Percentiles rank a stretch among this genome's conserved stretches.
Conservation (phyloP, 2,888 invertebrate genomes). For the Athrips mouffetella region DNA sequence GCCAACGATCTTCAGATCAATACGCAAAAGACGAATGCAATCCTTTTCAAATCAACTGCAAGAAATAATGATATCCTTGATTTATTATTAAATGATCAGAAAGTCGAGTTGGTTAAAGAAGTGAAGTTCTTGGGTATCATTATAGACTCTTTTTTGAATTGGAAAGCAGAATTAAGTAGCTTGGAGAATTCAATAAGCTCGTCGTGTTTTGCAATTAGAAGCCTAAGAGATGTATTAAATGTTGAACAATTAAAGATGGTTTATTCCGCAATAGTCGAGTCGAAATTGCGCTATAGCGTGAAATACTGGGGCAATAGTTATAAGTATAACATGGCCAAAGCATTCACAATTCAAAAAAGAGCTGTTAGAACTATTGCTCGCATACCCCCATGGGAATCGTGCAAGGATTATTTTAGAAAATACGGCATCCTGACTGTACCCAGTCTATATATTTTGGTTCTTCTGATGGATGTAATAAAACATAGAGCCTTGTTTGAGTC, state of each 20-base stretch:
- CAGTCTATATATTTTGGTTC: too few species aligned
- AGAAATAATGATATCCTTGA: not conserved
- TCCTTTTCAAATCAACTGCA: not conserved
- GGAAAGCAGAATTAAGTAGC: too few species aligned
- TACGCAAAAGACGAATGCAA: constrained; percentile 3
- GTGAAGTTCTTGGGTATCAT: not conserved
- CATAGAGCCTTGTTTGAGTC: too few species aligned
- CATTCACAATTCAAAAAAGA: constrained; percentile 14
- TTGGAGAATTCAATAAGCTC: too few species aligned
- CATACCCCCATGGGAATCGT: constrained; percentile 12
- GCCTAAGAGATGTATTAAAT: too few species aligned
- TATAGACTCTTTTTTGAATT: not conserved
- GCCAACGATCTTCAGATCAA: not conserved
- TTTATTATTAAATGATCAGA: not conserved
- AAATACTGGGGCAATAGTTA: constrained; percentile 14
- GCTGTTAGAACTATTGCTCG: constrained; percentile 7
- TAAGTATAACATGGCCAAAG: constrained; percentile 7
- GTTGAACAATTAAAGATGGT: too few species aligned
- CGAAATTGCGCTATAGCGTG: constrained; percentile 11
- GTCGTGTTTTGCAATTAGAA: too few species aligned
- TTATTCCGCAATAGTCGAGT: constrained; percentile 14
- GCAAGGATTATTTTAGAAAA: not conserved
- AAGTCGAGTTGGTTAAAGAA: not conserved
- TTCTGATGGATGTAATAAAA: too few species aligned
- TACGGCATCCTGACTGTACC: too few species aligned